Percentiles rank a stretch among this genome's conserved stretches.
Conservation (phyloP, 2,113 vertebrate species). For the Sebastes fasciatus region DNA sequence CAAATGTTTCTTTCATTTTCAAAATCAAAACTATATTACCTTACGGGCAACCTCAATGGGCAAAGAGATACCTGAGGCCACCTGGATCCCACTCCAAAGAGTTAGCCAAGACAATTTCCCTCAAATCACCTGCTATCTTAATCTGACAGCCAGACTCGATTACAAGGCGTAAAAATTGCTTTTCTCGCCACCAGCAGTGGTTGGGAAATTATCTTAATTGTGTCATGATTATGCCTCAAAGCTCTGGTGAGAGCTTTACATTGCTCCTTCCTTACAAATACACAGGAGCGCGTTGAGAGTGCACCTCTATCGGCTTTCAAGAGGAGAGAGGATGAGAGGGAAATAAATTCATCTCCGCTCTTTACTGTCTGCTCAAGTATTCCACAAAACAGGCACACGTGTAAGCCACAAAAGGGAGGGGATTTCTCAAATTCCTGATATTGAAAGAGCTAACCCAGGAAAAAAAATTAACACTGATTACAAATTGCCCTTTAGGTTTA, state of each 20-base stretch:
- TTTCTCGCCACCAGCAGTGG: constrained; percentile 87
- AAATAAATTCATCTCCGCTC: constrained; percentile 50
- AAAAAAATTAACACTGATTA: background rate
- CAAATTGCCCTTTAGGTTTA: constrained; percentile 7
- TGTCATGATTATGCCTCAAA: constrained; percentile 88
- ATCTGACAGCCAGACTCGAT: constrained; percentile 89
- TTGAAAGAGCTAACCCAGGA: background rate
- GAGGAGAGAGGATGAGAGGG: constrained; percentile 28
- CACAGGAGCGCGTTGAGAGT: constrained; percentile 49
- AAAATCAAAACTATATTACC: constrained; percentile 79
- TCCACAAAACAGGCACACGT: constrained; percentile 39
- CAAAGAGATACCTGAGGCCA: constrained; percentile 81
- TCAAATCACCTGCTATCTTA: constrained; percentile 89
- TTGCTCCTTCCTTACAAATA: constrained; percentile 57
- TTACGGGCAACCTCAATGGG: constrained; percentile 68
- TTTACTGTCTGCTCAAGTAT: constrained; percentile 35
- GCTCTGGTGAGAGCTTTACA: constrained; percentile 76
- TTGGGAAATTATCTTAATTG: constrained; percentile 90
- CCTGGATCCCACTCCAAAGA: constrained; percentile 84
- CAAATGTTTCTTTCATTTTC: constrained; percentile 82
- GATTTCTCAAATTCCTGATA: constrained; percentile 8
- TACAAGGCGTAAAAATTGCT: constrained; percentile 87
- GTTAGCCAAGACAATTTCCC: constrained; percentile 85
- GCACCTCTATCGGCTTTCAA: constrained; percentile 46
- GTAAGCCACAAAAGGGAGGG: constrained; percentile 25